Evolutionary conservation across 2,113 vertebrate genomes (phyloP).

Genomic region (Mixornis gularis): DNA sequence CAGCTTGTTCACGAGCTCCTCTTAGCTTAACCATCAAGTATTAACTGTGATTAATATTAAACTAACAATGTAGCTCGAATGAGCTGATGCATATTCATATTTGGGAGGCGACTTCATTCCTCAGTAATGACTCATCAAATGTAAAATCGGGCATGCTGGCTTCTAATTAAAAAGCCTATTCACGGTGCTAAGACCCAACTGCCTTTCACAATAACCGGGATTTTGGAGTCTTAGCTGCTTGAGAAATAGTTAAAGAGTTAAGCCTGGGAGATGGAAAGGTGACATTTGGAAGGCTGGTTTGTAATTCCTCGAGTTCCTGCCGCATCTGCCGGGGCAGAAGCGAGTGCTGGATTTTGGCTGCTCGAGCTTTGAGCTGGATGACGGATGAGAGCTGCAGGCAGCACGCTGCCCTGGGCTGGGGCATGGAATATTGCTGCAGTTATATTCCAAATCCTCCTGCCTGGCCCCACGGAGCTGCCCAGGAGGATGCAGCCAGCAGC

Average conservation of each 20-base stretch:
- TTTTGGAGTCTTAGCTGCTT: neutral
- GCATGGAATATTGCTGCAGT: neutral
- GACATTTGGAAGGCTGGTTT: neutral
- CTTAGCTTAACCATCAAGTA: slow-evolving; percentile 27
- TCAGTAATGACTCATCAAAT: slow-evolving; percentile 63
- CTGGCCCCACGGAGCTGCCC: neutral
- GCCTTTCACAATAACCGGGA: slow-evolving; percentile 11
- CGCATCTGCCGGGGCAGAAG: neutral
- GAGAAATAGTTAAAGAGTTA: neutral
- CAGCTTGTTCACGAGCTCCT: neutral
- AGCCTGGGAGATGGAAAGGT: neutral
- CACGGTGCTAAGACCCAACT: neutral
- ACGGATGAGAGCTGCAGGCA: neutral
- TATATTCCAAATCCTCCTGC: neutral
- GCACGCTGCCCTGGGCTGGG: neutral
- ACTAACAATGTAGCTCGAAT: slow-evolving; percentile 15
- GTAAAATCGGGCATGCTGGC: slow-evolving; percentile 52
- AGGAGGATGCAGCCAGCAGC: slow-evolving; percentile 2
- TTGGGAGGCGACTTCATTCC: slow-evolving; percentile 65
- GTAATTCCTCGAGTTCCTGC: neutral
- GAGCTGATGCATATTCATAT: slow-evolving; percentile 62
- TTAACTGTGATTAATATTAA: slow-evolving; percentile 43
- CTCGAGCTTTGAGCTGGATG: accelerated
- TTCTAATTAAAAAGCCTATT: slow-evolving; percentile 50
- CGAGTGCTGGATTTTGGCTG: neutral